These are phyloP conservation scores for Centropyge bicolor DNA, from an alignment of 2,797 vertebrate genomes.

Conservation along the genomic window DNA sequence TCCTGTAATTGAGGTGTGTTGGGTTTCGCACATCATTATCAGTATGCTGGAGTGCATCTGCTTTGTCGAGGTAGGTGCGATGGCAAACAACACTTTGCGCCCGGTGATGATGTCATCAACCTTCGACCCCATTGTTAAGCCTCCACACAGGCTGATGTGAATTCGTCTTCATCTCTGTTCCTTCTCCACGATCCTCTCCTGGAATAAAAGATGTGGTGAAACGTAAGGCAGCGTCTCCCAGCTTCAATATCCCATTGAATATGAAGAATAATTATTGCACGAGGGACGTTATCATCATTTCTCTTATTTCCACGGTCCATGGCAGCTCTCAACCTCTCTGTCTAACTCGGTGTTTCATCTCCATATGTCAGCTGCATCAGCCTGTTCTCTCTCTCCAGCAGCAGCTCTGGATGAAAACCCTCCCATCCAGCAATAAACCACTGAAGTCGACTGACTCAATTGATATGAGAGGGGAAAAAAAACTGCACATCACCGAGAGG, in stretches of 20 bases:
- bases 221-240: conserved; percentile 2
- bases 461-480: conserved; percentile 10
- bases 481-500: conserved; percentile 14
- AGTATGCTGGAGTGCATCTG: conserved; percentile 2
- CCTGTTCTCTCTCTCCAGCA: conserved; percentile 28
- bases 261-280: conserved; percentile 40
- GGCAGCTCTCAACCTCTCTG: conserved; percentile 34
- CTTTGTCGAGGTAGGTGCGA: neutral
- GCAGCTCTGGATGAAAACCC: conserved; percentile 12
- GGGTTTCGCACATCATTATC: conserved; percentile 10
- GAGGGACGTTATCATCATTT: conserved; percentile 30
- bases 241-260: conserved; percentile 10
- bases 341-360: conserved; percentile 35
- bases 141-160: neutral
- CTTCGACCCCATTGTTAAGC: neutral
- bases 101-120: conserved; percentile 11
- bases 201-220: conserved; percentile 2
- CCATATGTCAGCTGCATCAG: conserved; percentile 17
- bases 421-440: conserved; percentile 15
- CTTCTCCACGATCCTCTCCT: neutral
- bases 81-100: neutral
- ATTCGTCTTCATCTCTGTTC: neutral
- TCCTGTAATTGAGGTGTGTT: neutral
- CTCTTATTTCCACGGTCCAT: neutral
- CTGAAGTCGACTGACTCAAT: conserved; percentile 25